Evolutionary conservation across 2,888 invertebrate species (phyloP).

Genomic region (Andrena trimmerana): DNA sequence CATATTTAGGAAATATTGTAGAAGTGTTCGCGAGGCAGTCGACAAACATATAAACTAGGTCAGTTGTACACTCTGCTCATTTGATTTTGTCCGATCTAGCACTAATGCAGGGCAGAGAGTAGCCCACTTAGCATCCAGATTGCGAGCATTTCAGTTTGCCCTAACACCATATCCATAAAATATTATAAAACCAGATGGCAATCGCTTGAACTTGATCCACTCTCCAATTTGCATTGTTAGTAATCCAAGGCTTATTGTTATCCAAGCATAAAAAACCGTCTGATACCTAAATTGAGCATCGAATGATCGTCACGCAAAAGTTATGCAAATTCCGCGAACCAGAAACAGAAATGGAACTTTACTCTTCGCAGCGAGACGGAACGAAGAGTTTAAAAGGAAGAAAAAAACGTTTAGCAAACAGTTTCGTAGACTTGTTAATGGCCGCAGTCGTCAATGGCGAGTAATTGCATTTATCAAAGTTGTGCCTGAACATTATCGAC

Average conservation of each 20-base stretch:
- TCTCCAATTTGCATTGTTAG: too few relatives aligned
- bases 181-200: too few relatives aligned
- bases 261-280: neutral
- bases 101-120: too few relatives aligned
- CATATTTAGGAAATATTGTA: conserved; percentile 22
- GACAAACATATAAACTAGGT: too few relatives aligned
- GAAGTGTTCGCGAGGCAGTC: too few relatives aligned
- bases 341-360: neutral
- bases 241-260: too few relatives aligned
- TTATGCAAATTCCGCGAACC: neutral
- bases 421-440: conserved; percentile 23
- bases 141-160: too few relatives aligned
- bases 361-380: neutral
- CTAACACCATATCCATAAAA: too few relatives aligned
- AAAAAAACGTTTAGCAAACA: neutral
- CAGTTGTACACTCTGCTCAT: too few relatives aligned
- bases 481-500: neutral
- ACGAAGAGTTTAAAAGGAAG: neutral
- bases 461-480: neutral
- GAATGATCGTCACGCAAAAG: conserved; percentile 1
- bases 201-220: too few relatives aligned
- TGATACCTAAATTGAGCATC: conserved; percentile 1
- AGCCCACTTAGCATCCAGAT: too few relatives aligned
- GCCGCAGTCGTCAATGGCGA: neutral
- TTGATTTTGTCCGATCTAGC: too few relatives aligned